Evolutionary conservation across 2,797 vertebrate genomes (phyloP).

Genomic region (Acanthornis magna): DNA sequence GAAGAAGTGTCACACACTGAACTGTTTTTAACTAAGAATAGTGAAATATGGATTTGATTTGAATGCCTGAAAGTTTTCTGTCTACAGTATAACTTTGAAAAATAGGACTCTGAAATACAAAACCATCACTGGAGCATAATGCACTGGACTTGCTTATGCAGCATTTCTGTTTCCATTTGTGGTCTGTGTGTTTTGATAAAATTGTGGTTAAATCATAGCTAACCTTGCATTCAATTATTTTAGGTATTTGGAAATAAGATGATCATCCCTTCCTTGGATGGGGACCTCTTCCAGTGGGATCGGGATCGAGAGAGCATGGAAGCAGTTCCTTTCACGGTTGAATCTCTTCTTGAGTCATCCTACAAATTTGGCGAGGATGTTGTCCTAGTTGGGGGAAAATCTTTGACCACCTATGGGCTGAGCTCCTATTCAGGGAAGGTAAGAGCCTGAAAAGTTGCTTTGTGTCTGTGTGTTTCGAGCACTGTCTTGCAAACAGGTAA

Average conservation of each 20-base stretch:
- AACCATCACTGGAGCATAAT: neutral
- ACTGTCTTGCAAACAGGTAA: neutral
- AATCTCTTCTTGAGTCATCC: slow-evolving; percentile 95
- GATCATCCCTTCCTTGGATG: slow-evolving; percentile 97
- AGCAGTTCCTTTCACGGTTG: slow-evolving; percentile 95
- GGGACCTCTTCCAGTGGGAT: slow-evolving; percentile 98
- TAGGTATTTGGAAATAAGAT: slow-evolving; percentile 97
- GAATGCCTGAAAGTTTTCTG: neutral
- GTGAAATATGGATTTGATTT: neutral
- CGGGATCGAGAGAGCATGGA: slow-evolving; percentile 96
- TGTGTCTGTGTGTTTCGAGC: rapidly evolving
- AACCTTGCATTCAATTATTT: neutral
- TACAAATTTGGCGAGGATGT: slow-evolving; percentile 95
- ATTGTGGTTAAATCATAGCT: neutral
- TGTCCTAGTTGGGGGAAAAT: slow-evolving; percentile 94
- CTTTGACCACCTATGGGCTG: slow-evolving; percentile 92
- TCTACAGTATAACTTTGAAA: neutral
- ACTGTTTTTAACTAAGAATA: neutral
- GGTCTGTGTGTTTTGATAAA: neutral
- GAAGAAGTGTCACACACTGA: neutral
- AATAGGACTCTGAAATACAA: neutral
- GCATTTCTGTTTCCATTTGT: neutral
- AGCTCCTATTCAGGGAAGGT: slow-evolving; percentile 95
- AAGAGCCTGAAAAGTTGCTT: neutral
- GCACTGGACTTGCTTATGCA: neutral